These are phyloP conservation scores for Mycetomoellerius zeteki DNA, from an alignment of 1,140 invertebrate species.

Conservation along the genomic window DNA sequence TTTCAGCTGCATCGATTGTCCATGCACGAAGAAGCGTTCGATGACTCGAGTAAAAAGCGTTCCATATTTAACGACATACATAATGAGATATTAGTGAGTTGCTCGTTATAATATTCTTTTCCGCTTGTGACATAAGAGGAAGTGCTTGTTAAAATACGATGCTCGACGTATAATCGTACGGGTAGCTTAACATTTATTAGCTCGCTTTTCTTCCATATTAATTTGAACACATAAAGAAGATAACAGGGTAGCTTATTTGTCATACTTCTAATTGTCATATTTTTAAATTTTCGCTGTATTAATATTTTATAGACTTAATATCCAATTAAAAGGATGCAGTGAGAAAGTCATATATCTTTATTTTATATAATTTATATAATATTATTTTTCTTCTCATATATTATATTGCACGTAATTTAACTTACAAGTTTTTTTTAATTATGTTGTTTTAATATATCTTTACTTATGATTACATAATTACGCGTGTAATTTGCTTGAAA, in stretches of 20 bases:
- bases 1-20: constrained; percentile 46
- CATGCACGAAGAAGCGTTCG: constrained; percentile 6
- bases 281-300: background rate
- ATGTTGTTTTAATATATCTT: background rate
- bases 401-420: background rate
- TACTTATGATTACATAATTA: background rate
- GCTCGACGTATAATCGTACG: background rate
- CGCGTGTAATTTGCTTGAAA: background rate
- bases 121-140: background rate
- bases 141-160: background rate
- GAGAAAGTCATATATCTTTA: background rate
- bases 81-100: constrained; percentile 21
- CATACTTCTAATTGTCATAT: too few species aligned
- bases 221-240: background rate
- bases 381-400: background rate
- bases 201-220: background rate
- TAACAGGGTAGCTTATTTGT: background rate
- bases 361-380: constrained; percentile 8
- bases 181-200: background rate
- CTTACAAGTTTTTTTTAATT: background rate
- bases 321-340: too few species aligned
- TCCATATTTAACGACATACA: constrained; percentile 21
- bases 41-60: constrained; percentile 33
- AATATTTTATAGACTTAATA: too few species aligned
- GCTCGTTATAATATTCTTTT: background rate